Base-by-base conservation (phyloP, 2,797 vertebrate species). In the Mormyrus hasselquistii region DNA sequence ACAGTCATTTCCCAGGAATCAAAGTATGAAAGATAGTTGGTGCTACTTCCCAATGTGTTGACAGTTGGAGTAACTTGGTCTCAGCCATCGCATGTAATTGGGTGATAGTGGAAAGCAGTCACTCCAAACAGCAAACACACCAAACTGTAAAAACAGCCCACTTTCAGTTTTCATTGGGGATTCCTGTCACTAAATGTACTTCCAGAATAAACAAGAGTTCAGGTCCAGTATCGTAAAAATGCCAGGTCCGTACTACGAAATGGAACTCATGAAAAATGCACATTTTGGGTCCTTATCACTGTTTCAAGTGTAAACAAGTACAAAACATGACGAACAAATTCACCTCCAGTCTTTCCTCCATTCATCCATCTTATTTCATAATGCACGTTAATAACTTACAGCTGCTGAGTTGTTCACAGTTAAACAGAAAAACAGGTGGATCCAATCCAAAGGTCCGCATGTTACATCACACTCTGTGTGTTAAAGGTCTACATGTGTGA, bases 331-430 rank as follows among this genome's bases (percentile, higher is more conserved):
- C 8, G 2, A 84, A 44, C 8, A 50, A n/a, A 84, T 84, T 49
- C 65, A 16, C 65, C 29, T 49, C 8, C 82, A 14, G 82, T 49
- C 38, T 79, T 79, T 84, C 41, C 47, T 84, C 22, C 22, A 49
- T 84, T 84, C 82, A 52, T 84, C 82, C 47, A 12, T 84, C 82
- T 84, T 50, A 49, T 84, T 84, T 84, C 82, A 84, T 84, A 49
- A 52, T 49, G 47, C 44, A 49, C 41, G n/a, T 84, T 84, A 84
- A 84, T 22, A 84, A 84, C 82, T 22, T 12, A 84, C 47, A 84
- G 82, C 82, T 84, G 82, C 44, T 25, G 47, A 50, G n/a, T 22
- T n/a, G 16, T 83, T 83, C 44, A 22, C 8, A 49, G 79, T 8
- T 49, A 49, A 50, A 84, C 47, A 84, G n/a, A 79, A 79, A 79